Evolutionary conservation across 2,888 invertebrate genomes (phyloP).

Genomic region (Netelia virgata): DNA sequence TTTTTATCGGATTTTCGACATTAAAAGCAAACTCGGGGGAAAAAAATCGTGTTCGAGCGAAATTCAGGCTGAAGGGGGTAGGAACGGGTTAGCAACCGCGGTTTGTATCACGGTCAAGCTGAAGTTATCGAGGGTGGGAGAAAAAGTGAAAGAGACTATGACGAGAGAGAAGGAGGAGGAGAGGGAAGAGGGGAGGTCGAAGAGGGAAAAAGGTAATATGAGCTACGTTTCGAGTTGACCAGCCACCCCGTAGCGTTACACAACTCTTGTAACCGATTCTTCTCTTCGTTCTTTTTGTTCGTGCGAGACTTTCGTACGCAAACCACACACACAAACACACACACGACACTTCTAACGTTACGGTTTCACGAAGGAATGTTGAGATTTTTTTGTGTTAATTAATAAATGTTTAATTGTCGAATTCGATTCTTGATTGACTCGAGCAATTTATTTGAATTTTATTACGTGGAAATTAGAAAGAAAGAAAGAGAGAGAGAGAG

Average conservation of each 20-base stretch:
- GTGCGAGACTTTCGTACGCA: not conserved
- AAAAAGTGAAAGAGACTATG: slow-evolving; percentile 11
- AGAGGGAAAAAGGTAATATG: slow-evolving; percentile 40
- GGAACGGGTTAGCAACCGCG: slow-evolving; percentile 10
- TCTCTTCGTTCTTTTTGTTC: not conserved
- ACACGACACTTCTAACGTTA: slow-evolving; percentile 17
- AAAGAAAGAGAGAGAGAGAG: not conserved
- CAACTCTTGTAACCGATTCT: slow-evolving; percentile 61
- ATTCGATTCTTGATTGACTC: too few relatives aligned
- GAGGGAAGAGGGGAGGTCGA: slow-evolving; percentile 6
- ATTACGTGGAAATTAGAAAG: not conserved
- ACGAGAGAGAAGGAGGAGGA: not conserved
- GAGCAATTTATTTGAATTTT: too few relatives aligned
- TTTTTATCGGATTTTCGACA: not conserved
- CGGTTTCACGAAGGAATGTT: not conserved
- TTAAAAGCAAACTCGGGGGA: not conserved
- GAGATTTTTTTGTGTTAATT: not conserved
- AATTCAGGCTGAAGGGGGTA: not conserved
- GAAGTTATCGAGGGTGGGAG: slow-evolving; percentile 6
- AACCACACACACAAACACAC: not conserved
- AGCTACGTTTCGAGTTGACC: slow-evolving; percentile 60
- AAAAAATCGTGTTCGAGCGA: not conserved
- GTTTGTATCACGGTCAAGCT: slow-evolving; percentile 38
- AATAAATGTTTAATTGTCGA: too few relatives aligned
- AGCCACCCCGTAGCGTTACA: slow-evolving; percentile 54